These are phyloP conservation scores for Drepanosiphum platanoidis DNA, from an alignment of 2,888 invertebrate species.

Conservation along the genomic window DNA sequence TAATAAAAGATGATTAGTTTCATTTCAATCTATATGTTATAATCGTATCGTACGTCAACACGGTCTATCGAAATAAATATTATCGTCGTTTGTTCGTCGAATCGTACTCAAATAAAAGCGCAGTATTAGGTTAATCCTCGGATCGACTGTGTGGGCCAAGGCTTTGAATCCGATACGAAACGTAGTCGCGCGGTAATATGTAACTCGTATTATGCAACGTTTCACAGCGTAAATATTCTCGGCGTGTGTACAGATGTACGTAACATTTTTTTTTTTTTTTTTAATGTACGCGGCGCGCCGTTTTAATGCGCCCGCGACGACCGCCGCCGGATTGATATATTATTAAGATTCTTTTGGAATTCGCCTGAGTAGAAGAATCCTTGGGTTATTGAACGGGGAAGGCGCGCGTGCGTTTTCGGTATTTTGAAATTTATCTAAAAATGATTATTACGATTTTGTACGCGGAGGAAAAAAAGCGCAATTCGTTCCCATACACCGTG, in stretches of 20 bases:
- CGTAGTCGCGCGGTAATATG: neutral
- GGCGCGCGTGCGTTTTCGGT: neutral
- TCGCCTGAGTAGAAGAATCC: neutral
- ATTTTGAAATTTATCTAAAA: constrained; percentile 44
- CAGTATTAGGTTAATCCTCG: neutral
- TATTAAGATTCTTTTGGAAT: constrained; percentile 2
- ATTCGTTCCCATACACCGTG: constrained; percentile 21
- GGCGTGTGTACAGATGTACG: neutral
- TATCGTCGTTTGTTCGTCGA: neutral
- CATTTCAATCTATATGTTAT: constrained; percentile 23
- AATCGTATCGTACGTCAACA: no score
- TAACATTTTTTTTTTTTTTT: constrained; percentile 24
- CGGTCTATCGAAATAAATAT: neutral
- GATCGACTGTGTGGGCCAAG: constrained; percentile 33
- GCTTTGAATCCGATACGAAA: constrained; percentile 22
- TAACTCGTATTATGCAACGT: constrained; percentile 12
- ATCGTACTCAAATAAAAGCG: neutral
- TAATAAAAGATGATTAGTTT: constrained; percentile 29
- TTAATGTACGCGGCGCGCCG: neutral
- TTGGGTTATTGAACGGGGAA: constrained; percentile 31
- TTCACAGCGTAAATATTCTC: constrained; percentile 9
- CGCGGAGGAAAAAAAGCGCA: constrained; percentile 13
- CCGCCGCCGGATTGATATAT: constrained; percentile 1
- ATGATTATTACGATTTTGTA: constrained; percentile 41
- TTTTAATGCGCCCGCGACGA: neutral